phyloP scores from a whole-genome alignment of 2,797 vertebrate species.

The Neosilurus hyrtlii region DNA sequence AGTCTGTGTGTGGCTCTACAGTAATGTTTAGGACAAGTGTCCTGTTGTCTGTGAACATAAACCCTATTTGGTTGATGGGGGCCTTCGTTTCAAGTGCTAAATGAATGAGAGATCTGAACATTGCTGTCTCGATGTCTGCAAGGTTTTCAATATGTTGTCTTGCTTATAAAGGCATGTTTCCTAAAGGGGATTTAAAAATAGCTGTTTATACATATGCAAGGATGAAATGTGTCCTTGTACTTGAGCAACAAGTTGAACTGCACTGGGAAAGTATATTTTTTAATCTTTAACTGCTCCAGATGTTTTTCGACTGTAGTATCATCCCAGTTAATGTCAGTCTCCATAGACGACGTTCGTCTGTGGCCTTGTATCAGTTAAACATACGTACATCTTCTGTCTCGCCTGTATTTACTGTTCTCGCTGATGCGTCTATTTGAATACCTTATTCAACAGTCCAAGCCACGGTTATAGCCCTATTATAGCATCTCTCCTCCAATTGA shows the following conservation, averaged over 20 bases:
- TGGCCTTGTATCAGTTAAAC: not conserved
- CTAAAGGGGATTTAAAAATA: constrained; percentile 47
- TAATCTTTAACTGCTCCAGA: constrained; percentile 8
- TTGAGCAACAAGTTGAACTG: constrained; percentile 19
- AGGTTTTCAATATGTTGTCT: constrained; percentile 46
- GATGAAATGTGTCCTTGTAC: constrained; percentile 25
- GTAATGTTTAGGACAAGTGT: constrained; percentile 53
- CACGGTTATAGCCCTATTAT: not conserved
- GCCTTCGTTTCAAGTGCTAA: constrained; percentile 45
- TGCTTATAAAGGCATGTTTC: constrained; percentile 50
- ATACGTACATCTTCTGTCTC: not conserved
- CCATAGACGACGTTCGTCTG: constrained; percentile 22
- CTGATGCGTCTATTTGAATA: constrained; percentile 18
- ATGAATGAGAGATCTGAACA: constrained; percentile 48
- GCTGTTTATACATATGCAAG: constrained; percentile 28
- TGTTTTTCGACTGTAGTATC: constrained; percentile 17
- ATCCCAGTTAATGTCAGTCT: constrained; percentile 40
- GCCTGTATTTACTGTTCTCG: constrained; percentile 1
- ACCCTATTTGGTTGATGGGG: constrained; percentile 48
- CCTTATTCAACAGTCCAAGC: not conserved
- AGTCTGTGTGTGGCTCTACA: constrained; percentile 48
- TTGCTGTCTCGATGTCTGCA: constrained; percentile 39
- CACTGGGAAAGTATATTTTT: not conserved
- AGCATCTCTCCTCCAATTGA: constrained; percentile 7
- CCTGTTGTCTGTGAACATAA: constrained; percentile 56